These are phyloP conservation scores for Cryptoblepharus egeriae DNA, from an alignment of 2,797 vertebrate species.

Conservation along the genomic window DNA sequence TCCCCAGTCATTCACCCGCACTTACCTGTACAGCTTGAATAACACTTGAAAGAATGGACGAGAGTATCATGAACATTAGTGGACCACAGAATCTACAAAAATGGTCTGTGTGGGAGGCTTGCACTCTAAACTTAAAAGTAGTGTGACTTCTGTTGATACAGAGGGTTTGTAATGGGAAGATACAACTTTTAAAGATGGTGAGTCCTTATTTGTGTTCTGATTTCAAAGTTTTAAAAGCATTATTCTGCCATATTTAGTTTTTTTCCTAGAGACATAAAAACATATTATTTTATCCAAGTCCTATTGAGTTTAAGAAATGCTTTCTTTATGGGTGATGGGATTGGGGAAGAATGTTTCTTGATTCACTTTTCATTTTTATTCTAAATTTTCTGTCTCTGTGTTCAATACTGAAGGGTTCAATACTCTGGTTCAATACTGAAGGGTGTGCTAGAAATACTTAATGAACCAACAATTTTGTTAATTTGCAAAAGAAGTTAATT, in stretches of 20 bases:
- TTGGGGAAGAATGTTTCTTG: background rate
- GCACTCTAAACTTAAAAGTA: background rate
- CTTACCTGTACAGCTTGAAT: background rate
- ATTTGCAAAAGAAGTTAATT: background rate
- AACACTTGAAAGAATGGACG: background rate
- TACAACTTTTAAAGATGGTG: too few relatives aligned
- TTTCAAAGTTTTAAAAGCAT: background rate
- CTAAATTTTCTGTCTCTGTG: background rate
- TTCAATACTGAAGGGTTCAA: background rate
- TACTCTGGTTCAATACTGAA: background rate
- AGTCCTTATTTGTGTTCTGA: background rate
- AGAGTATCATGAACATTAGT: background rate
- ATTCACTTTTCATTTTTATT: background rate
- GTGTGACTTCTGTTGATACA: background rate
- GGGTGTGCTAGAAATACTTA: background rate
- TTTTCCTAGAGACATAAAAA: background rate
- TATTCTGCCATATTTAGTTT: background rate
- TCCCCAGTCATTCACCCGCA: background rate
- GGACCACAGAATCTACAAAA: background rate
- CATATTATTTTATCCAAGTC: background rate
- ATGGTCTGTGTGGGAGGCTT: background rate
- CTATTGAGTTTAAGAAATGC: background rate
- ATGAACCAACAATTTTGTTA: background rate
- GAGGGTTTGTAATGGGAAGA: background rate
- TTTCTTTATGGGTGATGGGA: background rate